phyloP scores from a whole-genome alignment of 2,113 vertebrate species.

The Puma concolor region DNA sequence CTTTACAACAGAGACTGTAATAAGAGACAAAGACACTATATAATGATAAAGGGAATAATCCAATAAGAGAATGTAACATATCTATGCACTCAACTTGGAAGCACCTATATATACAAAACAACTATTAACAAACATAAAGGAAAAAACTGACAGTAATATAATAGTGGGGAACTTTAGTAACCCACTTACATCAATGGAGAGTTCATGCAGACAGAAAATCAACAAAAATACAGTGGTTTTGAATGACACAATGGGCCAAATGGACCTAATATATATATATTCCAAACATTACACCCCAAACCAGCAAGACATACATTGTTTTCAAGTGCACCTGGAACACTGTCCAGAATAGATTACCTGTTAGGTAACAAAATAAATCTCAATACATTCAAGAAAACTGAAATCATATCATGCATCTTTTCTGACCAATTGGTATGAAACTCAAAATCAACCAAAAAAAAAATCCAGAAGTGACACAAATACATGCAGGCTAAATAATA shows the following conservation, averaged over 20 bases:
- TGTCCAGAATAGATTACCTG: not conserved
- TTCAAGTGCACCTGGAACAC: not conserved
- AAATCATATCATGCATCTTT: not conserved
- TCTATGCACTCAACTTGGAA: not conserved
- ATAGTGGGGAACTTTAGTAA: not conserved
- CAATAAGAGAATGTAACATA: not conserved
- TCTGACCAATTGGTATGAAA: not conserved
- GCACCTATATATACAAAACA: not conserved
- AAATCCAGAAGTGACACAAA: not conserved
- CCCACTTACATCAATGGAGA: not conserved
- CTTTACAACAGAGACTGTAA: not conserved
- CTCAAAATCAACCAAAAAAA: not conserved
- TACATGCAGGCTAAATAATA: not conserved
- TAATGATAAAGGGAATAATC: not conserved
- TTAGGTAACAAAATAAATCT: not conserved
- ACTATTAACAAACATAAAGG: not conserved
- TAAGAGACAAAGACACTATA: not conserved
- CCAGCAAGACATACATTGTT: not conserved
- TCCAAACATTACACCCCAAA: not conserved
- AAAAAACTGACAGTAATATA: not conserved
- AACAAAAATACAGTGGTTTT: not conserved
- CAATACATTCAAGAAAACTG: not conserved
- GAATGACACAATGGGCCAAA: not conserved
- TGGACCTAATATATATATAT: not conserved
- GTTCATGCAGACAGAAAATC: not conserved